Percentiles rank a stretch among this genome's conserved stretches.
Conservation (phyloP, 2,113 vertebrate species). For the Phaetusa simplex region DNA sequence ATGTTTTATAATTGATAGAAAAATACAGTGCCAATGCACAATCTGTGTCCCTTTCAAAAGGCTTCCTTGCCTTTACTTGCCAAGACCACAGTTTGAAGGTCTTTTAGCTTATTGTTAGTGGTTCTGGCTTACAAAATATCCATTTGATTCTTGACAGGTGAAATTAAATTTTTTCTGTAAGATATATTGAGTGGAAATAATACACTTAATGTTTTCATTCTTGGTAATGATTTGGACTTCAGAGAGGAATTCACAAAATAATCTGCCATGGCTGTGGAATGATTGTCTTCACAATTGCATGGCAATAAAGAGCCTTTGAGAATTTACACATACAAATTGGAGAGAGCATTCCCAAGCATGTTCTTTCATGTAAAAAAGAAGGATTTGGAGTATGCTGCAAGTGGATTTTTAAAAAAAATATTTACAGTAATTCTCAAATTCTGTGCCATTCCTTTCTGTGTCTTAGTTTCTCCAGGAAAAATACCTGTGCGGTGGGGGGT, state of each 20-base stretch:
- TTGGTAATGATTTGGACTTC: background rate
- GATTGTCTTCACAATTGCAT: background rate
- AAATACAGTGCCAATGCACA: background rate
- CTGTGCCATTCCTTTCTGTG: background rate
- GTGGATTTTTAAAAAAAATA: background rate
- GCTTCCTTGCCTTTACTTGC: background rate
- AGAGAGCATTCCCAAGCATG: background rate
- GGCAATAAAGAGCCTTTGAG: background rate
- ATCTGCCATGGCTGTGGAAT: background rate
- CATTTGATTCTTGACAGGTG: background rate
- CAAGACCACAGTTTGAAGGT: background rate
- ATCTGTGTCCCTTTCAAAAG: background rate
- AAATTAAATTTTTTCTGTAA: background rate
- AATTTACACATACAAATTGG: background rate
- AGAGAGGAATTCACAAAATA: background rate
- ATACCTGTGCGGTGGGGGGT: too few species aligned
- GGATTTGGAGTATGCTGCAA: background rate
- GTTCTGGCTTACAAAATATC: background rate
- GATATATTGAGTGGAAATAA: background rate
- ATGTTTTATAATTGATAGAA: background rate
- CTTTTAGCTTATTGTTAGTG: background rate
- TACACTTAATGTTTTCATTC: background rate
- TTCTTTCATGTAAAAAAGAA: background rate
- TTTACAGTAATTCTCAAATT: background rate
- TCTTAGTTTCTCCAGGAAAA: background rate